phyloP scores from a whole-genome alignment of 2,888 invertebrate genomes.

The Argyresthia albistria region DNA sequence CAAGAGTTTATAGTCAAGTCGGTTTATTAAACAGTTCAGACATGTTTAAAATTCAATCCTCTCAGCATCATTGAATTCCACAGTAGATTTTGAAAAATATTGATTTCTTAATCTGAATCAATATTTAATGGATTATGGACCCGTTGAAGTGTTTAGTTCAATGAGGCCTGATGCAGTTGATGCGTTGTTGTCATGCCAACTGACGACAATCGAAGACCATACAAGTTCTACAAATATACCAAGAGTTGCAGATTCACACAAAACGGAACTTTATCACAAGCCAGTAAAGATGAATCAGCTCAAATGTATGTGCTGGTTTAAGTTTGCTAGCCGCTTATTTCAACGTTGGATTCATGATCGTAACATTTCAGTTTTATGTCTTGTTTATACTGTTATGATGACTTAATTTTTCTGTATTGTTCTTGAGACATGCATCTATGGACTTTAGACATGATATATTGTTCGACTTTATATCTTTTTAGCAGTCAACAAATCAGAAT shows the following conservation, averaged over 20 bases:
- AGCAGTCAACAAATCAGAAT: no score
- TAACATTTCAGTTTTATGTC: not conserved
- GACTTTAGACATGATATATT: no score
- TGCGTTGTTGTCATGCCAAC: slow-evolving; percentile 53
- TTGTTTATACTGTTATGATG: no score
- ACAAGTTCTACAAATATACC: not conserved
- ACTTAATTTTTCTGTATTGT: no score
- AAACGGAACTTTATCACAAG: not conserved
- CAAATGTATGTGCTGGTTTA: not conserved
- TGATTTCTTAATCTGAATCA: slow-evolving; percentile 43
- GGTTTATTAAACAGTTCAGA: no score
- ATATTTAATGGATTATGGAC: slow-evolving; percentile 46
- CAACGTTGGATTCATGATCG: not conserved
- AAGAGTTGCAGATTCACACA: not conserved
- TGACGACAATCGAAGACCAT: slow-evolving; percentile 33
- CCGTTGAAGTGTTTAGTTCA: slow-evolving; percentile 42
- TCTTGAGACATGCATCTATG: no score
- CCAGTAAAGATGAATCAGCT: not conserved
- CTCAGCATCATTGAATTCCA: not conserved
- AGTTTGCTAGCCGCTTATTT: not conserved
- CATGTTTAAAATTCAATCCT: no score
- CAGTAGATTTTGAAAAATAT: slow-evolving; percentile 14
- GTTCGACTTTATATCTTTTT: no score
- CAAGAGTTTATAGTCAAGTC: no score
- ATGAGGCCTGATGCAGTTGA: slow-evolving; percentile 61